Percentiles rank a stretch among this genome's conserved stretches.
Evolutionary conservation across 1,140 invertebrate genomes (phyloP).

Genomic region (Bombus turneri): DNA sequence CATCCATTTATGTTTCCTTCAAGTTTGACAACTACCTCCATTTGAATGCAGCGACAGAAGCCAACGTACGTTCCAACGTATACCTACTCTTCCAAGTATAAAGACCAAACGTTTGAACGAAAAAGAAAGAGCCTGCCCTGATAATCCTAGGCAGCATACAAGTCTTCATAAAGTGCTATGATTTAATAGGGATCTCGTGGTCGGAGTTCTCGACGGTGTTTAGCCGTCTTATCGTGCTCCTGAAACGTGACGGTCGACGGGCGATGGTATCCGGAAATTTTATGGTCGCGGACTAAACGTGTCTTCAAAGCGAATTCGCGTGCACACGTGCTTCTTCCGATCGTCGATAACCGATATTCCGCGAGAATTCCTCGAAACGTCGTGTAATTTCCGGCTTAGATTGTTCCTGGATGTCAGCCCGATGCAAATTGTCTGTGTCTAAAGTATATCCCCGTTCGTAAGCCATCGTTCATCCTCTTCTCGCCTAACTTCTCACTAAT

Average conservation of each 20-base stretch:
- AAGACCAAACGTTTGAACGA: background rate
- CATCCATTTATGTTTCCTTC: no score
- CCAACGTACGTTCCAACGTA: background rate
- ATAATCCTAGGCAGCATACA: background rate
- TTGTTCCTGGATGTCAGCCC: no score
- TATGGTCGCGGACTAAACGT: slow-evolving; percentile 10
- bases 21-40: no score
- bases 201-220: background rate
- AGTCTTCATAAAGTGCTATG: slow-evolving; percentile 4
- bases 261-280: slow-evolving; percentile 6
- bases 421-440: background rate
- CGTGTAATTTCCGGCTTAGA: background rate
- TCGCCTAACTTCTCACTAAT: slow-evolving; percentile 1
- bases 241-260: slow-evolving; percentile 23
- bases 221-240: slow-evolving; percentile 12
- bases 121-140: background rate
- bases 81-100: no score
- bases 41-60: background rate
- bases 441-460: background rate
- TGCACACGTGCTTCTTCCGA: background rate
- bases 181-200: slow-evolving; percentile 39
- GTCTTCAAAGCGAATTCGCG: background rate
- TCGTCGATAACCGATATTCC: slow-evolving; percentile 22
- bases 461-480: background rate
- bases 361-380: background rate